Percentiles rank a stretch among this genome's conserved stretches.
phyloP scores from a whole-genome alignment of 1,140 invertebrate genomes.

The Drosophila punjabiensis region DNA sequence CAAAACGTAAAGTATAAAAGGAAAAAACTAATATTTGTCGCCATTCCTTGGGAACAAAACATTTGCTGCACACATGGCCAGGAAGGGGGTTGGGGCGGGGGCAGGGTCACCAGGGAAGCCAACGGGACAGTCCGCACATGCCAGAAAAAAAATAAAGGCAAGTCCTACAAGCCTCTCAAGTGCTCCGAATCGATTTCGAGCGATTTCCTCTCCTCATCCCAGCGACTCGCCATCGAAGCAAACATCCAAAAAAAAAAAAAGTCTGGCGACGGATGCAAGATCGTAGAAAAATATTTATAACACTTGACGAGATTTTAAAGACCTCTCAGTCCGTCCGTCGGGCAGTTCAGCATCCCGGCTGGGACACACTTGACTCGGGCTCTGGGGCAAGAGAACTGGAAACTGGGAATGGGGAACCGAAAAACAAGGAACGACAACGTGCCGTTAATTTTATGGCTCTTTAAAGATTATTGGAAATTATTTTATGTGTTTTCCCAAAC shows the following conservation, averaged over 20 bases:
- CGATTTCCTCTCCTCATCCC: conserved; percentile 53
- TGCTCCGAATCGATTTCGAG: conserved; percentile 64
- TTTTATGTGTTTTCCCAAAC: conserved; percentile 76
- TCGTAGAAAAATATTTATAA: conserved; percentile 80
- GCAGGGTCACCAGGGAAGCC: conserved; percentile 19
- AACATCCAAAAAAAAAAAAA: conserved; percentile 24
- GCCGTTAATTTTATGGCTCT: conserved; percentile 80
- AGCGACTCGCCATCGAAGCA: conserved; percentile 16
- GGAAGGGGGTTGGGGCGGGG: background rate
- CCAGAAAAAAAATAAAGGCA: conserved; percentile 21
- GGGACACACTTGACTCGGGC: conserved; percentile 66
- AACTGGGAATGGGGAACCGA: conserved; percentile 23
- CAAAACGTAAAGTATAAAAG: conserved; percentile 31
- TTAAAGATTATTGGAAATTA: conserved; percentile 83
- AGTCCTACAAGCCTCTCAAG: conserved; percentile 56
- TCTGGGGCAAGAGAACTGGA: conserved; percentile 12
- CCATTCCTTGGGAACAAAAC: conserved; percentile 44
- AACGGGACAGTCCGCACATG: conserved; percentile 52
- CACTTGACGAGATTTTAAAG: conserved; percentile 78
- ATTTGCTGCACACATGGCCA: conserved; percentile 77
- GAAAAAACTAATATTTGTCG: conserved; percentile 58
- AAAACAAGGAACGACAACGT: conserved; percentile 55
- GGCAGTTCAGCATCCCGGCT: conserved; percentile 9
- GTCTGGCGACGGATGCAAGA: conserved; percentile 24
- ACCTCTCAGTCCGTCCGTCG: conserved; percentile 23